A percentile compares a stretch with the other conserved stretches of the same genome.
These are phyloP conservation scores for Rhimphoctona megacephalus DNA, from an alignment of 2,888 invertebrate genomes.

Conservation along the genomic window DNA sequence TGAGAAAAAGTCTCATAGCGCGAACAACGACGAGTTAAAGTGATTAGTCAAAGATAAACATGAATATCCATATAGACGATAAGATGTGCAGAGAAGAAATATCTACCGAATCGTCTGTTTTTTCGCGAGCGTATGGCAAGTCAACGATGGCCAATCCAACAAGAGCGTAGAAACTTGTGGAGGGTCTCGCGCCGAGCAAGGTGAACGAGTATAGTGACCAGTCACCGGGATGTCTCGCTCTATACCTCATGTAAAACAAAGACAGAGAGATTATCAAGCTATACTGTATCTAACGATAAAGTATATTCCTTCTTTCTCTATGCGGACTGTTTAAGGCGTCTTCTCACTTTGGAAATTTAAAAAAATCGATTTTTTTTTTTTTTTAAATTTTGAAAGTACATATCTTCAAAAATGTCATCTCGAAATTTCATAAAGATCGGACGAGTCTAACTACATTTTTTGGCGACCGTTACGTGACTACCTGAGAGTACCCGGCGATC, in stretches of 20 bases:
- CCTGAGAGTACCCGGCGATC: too few species aligned
- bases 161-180: constrained; percentile 53
- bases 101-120: constrained; percentile 32
- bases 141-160: constrained; percentile 66
- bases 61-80: constrained; percentile 19
- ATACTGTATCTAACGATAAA: background rate
- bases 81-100: constrained; percentile 45
- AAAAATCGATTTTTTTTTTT: too few species aligned
- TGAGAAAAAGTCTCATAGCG: too few species aligned
- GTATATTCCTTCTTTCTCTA: constrained; percentile 5
- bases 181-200: constrained; percentile 78
- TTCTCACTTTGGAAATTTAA: too few species aligned
- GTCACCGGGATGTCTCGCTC: constrained; percentile 63
- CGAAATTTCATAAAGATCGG: too few species aligned
- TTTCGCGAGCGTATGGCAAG: constrained; percentile 52
- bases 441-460: too few species aligned
- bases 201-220: constrained; percentile 78
- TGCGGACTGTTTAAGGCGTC: background rate
- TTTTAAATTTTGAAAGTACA: too few species aligned
- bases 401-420: too few species aligned
- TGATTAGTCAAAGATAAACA: background rate
- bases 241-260: constrained; percentile 4
- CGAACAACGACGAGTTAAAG: background rate
- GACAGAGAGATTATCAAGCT: constrained; percentile 17
- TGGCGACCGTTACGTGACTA: too few species aligned